A percentile compares a stretch with the other conserved stretches of the same genome.
Conservation (phyloP, 2,888 invertebrate species). For the Elysia crispata region DNA sequence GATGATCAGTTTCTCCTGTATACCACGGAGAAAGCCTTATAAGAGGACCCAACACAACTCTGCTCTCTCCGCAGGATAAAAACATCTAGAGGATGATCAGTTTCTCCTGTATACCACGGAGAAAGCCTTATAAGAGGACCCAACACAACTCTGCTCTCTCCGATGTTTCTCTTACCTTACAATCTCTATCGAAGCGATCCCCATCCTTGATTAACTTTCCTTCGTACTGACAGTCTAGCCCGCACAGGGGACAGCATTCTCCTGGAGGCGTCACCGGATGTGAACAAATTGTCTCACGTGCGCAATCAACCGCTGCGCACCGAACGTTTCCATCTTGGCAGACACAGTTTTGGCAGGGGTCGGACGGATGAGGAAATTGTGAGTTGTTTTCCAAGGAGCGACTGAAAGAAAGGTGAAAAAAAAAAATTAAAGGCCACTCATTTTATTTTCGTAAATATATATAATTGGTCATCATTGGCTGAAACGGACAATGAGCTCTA, state of each 20-base stretch:
- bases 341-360: constrained; percentile 59
- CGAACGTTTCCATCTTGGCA: constrained; percentile 55
- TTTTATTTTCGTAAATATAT: too few species aligned
- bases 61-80: neutral
- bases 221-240: constrained; percentile 59
- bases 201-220: constrained; percentile 54
- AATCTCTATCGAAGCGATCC: constrained; percentile 46
- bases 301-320: constrained; percentile 51
- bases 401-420: constrained; percentile 35
- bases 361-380: constrained; percentile 56
- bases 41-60: neutral
- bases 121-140: too few species aligned
- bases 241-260: constrained; percentile 65
- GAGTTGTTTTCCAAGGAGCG: constrained; percentile 53
- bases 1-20: too few species aligned
- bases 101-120: too few species aligned
- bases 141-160: too few species aligned
- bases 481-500: too few species aligned
- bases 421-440: too few species aligned
- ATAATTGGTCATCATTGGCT: too few species aligned
- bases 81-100: too few species aligned
- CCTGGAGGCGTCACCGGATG: constrained; percentile 59
- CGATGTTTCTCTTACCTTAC: constrained; percentile 28
- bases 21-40: too few species aligned
- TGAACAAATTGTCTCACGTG: constrained; percentile 44